Conservation (phyloP, 92 coral and sea anemone species). For the Muricea muricata region DNA sequence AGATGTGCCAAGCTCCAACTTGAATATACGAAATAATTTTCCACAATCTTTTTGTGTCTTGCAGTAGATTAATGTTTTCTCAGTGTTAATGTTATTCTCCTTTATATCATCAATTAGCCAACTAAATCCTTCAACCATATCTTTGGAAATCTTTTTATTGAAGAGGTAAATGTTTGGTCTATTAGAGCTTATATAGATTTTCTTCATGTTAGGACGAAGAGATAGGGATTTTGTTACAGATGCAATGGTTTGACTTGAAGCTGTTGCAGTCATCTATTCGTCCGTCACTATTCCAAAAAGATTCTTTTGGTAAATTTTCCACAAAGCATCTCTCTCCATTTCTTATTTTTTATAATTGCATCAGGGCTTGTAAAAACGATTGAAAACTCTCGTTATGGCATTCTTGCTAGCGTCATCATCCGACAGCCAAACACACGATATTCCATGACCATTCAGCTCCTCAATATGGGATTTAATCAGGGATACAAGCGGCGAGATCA, state of each 20-base stretch:
- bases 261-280: constrained; percentile 79
- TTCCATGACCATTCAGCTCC: neutral
- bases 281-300: constrained; percentile 50
- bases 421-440: neutral
- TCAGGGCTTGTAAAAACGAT: neutral
- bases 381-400: neutral
- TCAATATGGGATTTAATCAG: neutral
- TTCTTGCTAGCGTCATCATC: neutral
- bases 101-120: constrained; percentile 47
- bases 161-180: constrained; percentile 65
- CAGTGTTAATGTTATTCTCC: constrained; percentile 15
- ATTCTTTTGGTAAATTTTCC: neutral
- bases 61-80: constrained; percentile 46
- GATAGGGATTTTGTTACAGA: constrained; percentile 40
- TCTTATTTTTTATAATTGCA: neutral
- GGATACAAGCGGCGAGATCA: neutral
- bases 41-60: constrained; percentile 38
- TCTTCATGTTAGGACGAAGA: constrained; percentile 14
- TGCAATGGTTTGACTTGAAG: constrained; percentile 30
- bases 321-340: constrained; percentile 40
- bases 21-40: constrained; percentile 16
- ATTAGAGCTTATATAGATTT: constrained; percentile 47
- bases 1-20: constrained; percentile 17
- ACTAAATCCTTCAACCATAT: neutral
- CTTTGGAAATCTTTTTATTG: constrained; percentile 34